These are phyloP conservation scores for Orussus abietinus DNA, from an alignment of 1,140 invertebrate genomes.

Conservation along the genomic window DNA sequence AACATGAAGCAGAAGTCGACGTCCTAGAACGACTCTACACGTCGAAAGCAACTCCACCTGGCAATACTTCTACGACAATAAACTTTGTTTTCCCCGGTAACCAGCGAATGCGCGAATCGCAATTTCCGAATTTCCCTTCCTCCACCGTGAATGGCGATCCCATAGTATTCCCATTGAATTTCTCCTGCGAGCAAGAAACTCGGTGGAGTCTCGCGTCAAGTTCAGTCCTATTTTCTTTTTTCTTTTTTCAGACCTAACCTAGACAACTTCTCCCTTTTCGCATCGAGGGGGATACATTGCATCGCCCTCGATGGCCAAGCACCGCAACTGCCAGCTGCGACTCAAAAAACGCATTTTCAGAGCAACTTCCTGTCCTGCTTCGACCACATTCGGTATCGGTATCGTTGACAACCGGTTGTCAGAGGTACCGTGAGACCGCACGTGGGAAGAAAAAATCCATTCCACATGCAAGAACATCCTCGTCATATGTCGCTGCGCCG, in stretches of 20 bases:
- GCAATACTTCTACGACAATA: neutral
- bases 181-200: neutral
- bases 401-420: constrained; percentile 34
- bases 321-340: constrained; percentile 2
- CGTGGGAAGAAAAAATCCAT: constrained; percentile 7
- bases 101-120: too few species aligned
- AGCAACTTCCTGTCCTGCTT: constrained; percentile 11
- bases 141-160: constrained; percentile 1
- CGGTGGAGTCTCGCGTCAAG: neutral
- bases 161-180: constrained; percentile 8
- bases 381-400: constrained; percentile 27
- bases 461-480: neutral
- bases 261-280: neutral
- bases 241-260: neutral
- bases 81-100: neutral
- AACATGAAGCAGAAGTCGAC: neutral
- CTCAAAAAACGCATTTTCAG: constrained; percentile 6
- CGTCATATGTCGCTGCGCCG: too few species aligned
- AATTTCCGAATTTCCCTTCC: neutral
- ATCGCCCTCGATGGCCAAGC: too few species aligned
- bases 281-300: neutral
- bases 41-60: neutral
- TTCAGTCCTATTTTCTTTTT: neutral
- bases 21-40: constrained; percentile 1
- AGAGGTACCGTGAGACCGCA: constrained; percentile 30